Evolutionary conservation across 2,888 invertebrate genomes (phyloP).

Genomic region (Thymelicus acteon): DNA sequence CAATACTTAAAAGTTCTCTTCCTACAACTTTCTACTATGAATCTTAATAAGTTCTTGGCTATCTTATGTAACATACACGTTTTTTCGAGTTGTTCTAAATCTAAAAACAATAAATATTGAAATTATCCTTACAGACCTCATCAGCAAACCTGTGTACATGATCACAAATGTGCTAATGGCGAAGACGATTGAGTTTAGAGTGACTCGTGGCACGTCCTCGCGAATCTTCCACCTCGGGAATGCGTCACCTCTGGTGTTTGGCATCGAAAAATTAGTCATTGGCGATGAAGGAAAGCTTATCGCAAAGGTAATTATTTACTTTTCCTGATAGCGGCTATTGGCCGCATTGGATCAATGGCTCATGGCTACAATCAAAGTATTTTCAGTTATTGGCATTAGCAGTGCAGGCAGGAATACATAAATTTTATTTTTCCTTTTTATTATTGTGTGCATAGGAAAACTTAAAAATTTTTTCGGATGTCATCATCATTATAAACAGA

Average conservation of each 20-base stretch:
- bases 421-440: too few relatives aligned
- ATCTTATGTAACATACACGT: too few relatives aligned
- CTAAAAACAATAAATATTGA: not conserved
- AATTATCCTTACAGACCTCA: conserved; percentile 62
- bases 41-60: too few relatives aligned
- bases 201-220: conserved; percentile 74
- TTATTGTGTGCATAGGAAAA: too few relatives aligned
- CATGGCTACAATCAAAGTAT: too few relatives aligned
- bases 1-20: too few relatives aligned
- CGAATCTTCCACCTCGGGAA: conserved; percentile 82
- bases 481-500: too few relatives aligned
- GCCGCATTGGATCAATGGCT: too few relatives aligned
- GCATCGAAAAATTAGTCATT: conserved; percentile 73
- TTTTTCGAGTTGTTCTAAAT: not conserved
- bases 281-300: conserved; percentile 75
- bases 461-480: too few relatives aligned
- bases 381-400: too few relatives aligned
- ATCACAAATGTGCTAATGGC: conserved; percentile 79
- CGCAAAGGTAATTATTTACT: conserved; percentile 65
- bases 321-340: not conserved
- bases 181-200: conserved; percentile 81
- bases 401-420: too few relatives aligned
- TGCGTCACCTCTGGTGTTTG: conserved; percentile 77
- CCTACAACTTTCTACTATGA: too few relatives aligned
- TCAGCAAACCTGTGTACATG: conserved; percentile 80